A percentile compares a stretch with the other conserved stretches of the same genome.
phyloP scores from a whole-genome alignment of 2,113 vertebrate species.

The Lonchura striata region DNA sequence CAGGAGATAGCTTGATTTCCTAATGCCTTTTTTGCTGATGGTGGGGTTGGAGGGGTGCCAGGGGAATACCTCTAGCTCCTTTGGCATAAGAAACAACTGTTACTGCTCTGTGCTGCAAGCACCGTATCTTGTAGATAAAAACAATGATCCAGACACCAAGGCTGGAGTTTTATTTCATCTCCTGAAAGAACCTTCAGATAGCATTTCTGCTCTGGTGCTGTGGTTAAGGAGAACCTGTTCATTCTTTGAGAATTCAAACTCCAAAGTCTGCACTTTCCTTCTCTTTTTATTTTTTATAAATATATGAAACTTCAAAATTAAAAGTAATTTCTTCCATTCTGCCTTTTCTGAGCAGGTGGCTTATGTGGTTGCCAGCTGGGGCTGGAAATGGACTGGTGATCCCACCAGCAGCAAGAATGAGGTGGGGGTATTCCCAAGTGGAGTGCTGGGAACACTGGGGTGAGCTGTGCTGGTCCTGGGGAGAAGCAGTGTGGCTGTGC shows the following conservation, averaged over 20 bases:
- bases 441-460: rapidly evolving
- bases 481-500: neutral
- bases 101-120: neutral
- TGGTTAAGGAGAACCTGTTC: neutral
- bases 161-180: neutral
- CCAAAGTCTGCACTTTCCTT: neutral
- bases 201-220: neutral
- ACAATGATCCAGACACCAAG: neutral
- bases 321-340: neutral
- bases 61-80: neutral
- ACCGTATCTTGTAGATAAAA: neutral
- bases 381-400: neutral
- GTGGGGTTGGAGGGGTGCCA: neutral
- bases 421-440: rapidly evolving
- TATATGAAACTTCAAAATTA: neutral
- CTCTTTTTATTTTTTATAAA: too few species aligned
- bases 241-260: neutral
- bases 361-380: neutral
- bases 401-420: neutral
- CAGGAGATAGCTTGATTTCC: neutral
- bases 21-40: neutral
- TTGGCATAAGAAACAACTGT: neutral
- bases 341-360: neutral
- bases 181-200: neutral
- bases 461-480: neutral